Base-by-base conservation (phyloP, 1,140 invertebrate species). In the Calephelis virginiensis region DNA sequence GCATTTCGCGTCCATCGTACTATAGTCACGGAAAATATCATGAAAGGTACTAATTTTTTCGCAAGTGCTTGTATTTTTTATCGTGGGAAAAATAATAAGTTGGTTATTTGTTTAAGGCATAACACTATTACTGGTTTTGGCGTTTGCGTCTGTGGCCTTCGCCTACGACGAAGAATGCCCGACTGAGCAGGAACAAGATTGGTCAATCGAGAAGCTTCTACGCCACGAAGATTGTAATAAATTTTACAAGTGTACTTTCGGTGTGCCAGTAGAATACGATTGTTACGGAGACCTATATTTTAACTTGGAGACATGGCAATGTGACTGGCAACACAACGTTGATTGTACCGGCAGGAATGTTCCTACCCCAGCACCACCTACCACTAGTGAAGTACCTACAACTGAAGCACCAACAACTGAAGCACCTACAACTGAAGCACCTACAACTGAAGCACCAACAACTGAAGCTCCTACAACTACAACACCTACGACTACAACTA, bases 231-330 rank as follows among this genome's bases (percentile, higher is more conserved):
- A 93, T 69, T 95, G 94, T 74, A 73, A 80, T 6, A 92, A 82
- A 60, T 95, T 93, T 74, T 94, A 93, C 74, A 85, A 91, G 12
- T 95, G 94, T 70, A 77, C 88, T 4, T 82, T 78, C 12, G 92
- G 91, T 0, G 66, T 75, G n/a, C 83, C 92, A 3, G 79, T 92
- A 10, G 74, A 88, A n/a, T 88, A 89, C 73, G 12, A 68, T 5
- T 94, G 94, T 71, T 92, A 92, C 1, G 64, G 70, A 6, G 89
- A 86, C 4, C 79, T 94, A 1, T 89, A 92, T 60, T 95, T 94
- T 79, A 94, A 94, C 71, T 72, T 91, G 6, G 47, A 72, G 0
- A 67, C 83, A 5, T 78, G 86, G 66, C 85, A 92, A 6, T 95
- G 94, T 71, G 94, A 94, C 75, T 94, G 89, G 87, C 86, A 85